A percentile compares a stretch with the other conserved stretches of the same genome.
These are phyloP conservation scores for Tetanocera ferruginea DNA, from an alignment of 2,888 invertebrate genomes.

Conservation along the genomic window DNA sequence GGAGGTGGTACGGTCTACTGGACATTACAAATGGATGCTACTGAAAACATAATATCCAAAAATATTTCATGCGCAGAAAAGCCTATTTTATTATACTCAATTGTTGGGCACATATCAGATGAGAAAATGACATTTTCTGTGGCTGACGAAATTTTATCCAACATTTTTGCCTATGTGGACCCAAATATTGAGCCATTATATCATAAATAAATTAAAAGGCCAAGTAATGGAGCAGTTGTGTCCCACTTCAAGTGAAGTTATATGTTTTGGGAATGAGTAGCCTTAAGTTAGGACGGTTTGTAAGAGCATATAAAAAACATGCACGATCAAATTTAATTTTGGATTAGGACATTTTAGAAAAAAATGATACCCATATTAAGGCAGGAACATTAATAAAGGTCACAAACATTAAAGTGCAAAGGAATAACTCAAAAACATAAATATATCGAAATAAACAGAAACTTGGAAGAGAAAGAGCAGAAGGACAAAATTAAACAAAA, in stretches of 20 bases:
- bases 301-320: neutral
- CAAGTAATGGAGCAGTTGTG: neutral
- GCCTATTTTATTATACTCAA: too few relatives aligned
- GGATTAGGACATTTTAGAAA: neutral
- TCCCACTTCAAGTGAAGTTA: neutral
- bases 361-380: neutral
- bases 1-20: too few relatives aligned
- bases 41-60: too few relatives aligned
- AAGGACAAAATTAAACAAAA: neutral
- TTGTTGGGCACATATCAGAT: neutral
- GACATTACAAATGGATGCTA: too few relatives aligned
- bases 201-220: neutral
- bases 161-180: neutral
- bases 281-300: neutral
- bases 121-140: too few relatives aligned
- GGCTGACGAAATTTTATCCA: too few relatives aligned
- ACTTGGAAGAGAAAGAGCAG: neutral
- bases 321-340: neutral
- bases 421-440: neutral
- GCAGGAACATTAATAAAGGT: neutral
- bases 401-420: too few relatives aligned
- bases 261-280: neutral
- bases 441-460: neutral
- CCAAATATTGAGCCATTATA: neutral
- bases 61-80: too few relatives aligned